Percentiles rank a stretch among this genome's conserved stretches.
Conservation (phyloP, 2,113 vertebrate species). For the Cariama cristata region DNA sequence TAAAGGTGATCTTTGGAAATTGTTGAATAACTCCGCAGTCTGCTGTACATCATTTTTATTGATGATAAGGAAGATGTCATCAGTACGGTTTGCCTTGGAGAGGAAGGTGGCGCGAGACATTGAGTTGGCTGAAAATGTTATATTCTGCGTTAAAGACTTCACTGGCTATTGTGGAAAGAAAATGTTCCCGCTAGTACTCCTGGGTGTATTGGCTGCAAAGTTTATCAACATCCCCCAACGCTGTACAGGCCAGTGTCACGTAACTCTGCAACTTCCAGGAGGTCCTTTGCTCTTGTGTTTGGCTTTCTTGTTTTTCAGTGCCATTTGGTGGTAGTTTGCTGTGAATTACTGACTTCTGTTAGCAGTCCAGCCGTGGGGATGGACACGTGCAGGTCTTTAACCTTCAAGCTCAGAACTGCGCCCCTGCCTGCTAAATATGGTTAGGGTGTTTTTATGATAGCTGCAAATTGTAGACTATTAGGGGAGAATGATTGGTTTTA, state of each 20-base stretch:
- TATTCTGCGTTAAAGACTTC: constrained; percentile 42
- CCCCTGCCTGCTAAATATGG: constrained; percentile 21
- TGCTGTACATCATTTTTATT: constrained; percentile 64
- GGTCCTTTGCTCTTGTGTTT: neutral
- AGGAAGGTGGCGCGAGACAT: neutral
- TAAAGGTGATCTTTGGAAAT: constrained; percentile 74
- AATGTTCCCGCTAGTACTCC: constrained; percentile 11
- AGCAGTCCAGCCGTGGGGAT: neutral
- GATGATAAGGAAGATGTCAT: constrained; percentile 70
- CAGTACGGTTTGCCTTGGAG: neutral
- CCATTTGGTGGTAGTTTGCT: constrained; percentile 31
- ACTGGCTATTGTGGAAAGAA: constrained; percentile 40
- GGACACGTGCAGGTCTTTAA: constrained; percentile 9
- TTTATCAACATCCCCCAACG: constrained; percentile 31
- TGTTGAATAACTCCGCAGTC: constrained; percentile 59
- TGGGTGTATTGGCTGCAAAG: constrained; percentile 4
- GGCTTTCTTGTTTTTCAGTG: constrained; percentile 1
- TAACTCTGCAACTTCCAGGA: constrained; percentile 36
- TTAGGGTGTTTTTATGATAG: constrained; percentile 29
- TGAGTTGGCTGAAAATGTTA: constrained; percentile 8
- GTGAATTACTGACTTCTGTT: constrained; percentile 49
- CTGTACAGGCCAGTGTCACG: constrained; percentile 2
- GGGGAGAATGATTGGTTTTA: constrained; percentile 29
- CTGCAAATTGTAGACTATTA: constrained; percentile 47
- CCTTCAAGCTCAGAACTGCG: constrained; percentile 42